Evolutionary conservation across 2,797 vertebrate species (phyloP).

Genomic region (Oreortyx pictus): DNA sequence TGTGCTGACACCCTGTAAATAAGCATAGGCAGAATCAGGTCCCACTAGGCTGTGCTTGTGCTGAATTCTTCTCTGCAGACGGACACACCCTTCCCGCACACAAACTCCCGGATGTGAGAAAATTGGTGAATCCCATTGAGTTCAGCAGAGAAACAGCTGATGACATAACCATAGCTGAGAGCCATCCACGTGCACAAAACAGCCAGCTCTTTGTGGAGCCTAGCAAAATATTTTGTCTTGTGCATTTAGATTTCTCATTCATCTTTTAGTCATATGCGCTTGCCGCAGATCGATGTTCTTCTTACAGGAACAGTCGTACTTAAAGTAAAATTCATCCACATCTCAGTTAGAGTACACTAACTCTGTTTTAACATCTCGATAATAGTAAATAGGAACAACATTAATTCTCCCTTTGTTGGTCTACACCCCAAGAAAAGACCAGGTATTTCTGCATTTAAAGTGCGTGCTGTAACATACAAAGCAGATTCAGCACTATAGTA

Average conservation of each 20-base stretch:
- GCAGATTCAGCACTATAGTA: slow-evolving; percentile 7
- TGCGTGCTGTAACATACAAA: background rate
- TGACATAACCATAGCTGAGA: background rate
- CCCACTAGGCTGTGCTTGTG: background rate
- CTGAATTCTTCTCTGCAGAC: background rate
- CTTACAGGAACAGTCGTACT: background rate
- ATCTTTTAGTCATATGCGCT: background rate
- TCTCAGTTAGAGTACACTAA: background rate
- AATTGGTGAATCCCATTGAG: background rate
- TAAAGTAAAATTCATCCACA: background rate
- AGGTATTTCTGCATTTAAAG: slow-evolving; percentile 24
- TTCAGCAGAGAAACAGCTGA: background rate
- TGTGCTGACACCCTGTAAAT: background rate
- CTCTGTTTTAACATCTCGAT: background rate
- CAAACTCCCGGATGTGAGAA: background rate
- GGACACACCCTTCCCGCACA: background rate
- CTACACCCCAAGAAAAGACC: background rate
- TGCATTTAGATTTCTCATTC: slow-evolving; percentile 12
- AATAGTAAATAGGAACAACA: background rate
- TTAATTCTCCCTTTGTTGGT: background rate
- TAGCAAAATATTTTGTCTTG: slow-evolving; percentile 29
- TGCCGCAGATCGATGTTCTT: background rate
- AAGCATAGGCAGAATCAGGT: background rate
- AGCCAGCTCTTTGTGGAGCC: background rate
- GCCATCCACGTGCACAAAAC: background rate